These are phyloP conservation scores for Chloroceryle amazona DNA, from an alignment of 2,797 vertebrate species.

Conservation along the genomic window DNA sequence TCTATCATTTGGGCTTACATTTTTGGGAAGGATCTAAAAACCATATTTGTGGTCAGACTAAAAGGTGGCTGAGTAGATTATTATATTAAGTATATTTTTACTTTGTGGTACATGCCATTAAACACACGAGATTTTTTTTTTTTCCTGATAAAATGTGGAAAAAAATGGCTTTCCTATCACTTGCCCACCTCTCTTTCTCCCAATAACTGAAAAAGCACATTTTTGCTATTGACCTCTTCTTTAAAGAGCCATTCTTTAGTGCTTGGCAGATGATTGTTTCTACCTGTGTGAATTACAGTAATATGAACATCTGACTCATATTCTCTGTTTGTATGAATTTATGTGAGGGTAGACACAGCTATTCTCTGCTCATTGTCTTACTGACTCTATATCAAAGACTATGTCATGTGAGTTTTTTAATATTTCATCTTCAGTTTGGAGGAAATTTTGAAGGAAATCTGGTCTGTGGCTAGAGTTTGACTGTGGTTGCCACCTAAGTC, in stretches of 20 bases:
- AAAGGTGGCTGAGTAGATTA: background rate
- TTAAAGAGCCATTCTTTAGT: background rate
- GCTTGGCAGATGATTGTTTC: background rate
- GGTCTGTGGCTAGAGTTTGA: background rate
- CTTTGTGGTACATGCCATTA: background rate
- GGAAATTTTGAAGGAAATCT: background rate
- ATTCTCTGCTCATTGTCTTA: background rate
- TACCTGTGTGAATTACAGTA: background rate
- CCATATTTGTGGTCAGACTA: background rate
- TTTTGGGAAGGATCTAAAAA: background rate
- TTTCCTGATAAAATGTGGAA: background rate
- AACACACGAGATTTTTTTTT: background rate
- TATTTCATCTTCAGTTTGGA: background rate
- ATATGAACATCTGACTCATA: background rate
- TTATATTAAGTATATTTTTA: background rate
- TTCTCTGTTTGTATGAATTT: background rate
- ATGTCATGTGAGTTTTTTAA: background rate
- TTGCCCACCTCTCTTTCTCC: background rate
- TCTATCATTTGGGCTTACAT: background rate
- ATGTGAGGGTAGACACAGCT: background rate
- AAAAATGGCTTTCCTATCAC: background rate
- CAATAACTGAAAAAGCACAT: background rate
- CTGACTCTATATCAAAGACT: background rate
- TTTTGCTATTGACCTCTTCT: background rate
- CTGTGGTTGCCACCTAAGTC: background rate